Base-by-base conservation (phyloP, 2,888 invertebrate genomes). In the Scrobipalpa costella region DNA sequence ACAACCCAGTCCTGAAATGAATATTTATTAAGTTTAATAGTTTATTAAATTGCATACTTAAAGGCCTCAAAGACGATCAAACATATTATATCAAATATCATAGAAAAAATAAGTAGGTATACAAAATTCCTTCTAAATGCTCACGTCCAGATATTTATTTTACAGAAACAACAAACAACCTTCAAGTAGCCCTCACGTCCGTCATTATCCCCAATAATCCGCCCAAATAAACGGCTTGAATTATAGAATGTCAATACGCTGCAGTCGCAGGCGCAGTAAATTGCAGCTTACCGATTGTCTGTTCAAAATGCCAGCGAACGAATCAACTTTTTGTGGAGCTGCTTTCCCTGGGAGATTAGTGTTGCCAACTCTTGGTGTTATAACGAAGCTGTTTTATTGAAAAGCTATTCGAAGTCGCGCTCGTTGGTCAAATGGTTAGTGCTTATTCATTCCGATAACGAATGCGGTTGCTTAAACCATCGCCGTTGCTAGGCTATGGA, bases 311-410 rank as follows among this genome's bases (percentile, higher is more conserved):
- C 58, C 64, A 55, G 55, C 71, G 71, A 73, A 74, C 72, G 71
- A 74, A 76, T 74, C 77, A 74, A 74, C 77, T 77, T 78, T 76
- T 77, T 76, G 70, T 55, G 34, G 11, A 15, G 55, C 38, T 40
- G 62, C 62, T 60, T 60, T 60, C 60, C 47, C 60, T 49, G 60
- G 59, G 50, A 21, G 55, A 55, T 55, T 34, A 55, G 55, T 33
- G 15, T 55, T 55, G 55, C 55, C 55, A 55, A 34, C 15, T 55
- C 15, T 11, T 6, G 11, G 11, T 11, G 11, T 27, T 11, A 13
- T 21, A 21, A 52, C 2, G 27, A 5, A 15, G 15, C 7, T 36
- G 36, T 7, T 27, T 27, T 27, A 27, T 27, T 3, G 5, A 27
- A 27, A 27, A 27, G 27, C 27, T 27, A n/a, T n/a, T n/a, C n/a